A percentile compares a stretch with the other conserved stretches of the same genome.
These are phyloP conservation scores for Macropodus opercularis DNA, from an alignment of 2,797 vertebrate genomes.

Conservation along the genomic window DNA sequence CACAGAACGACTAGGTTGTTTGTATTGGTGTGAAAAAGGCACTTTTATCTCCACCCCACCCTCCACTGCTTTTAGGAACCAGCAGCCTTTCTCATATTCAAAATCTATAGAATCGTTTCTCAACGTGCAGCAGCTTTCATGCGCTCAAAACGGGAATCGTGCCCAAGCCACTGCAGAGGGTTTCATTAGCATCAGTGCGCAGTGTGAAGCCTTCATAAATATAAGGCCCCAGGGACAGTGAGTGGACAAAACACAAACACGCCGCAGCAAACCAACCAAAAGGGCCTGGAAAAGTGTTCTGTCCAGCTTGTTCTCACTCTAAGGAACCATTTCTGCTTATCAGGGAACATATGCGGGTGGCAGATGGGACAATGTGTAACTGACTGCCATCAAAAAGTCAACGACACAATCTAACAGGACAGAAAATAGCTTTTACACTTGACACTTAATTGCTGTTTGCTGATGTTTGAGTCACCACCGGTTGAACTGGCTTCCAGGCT, in stretches of 20 bases:
- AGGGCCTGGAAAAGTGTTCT: slow-evolving; percentile 24
- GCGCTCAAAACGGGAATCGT: not conserved
- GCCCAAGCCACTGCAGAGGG: not conserved
- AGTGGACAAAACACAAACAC: slow-evolving; percentile 29
- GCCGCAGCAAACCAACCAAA: slow-evolving; percentile 22
- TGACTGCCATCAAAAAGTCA: too few relatives aligned
- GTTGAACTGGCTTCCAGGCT: too few relatives aligned
- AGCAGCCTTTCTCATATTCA: not conserved
- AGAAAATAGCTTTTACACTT: not conserved
- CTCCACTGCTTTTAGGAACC: not conserved
- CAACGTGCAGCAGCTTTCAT: not conserved
- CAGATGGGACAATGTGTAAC: too few relatives aligned
- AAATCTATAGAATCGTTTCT: too few relatives aligned
- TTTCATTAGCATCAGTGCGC: slow-evolving; percentile 25
- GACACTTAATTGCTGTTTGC: not conserved
- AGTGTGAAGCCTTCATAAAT: slow-evolving; percentile 14
- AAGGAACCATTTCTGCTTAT: slow-evolving; percentile 13
- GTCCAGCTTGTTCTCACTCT: slow-evolving; percentile 5
- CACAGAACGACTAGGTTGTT: too few relatives aligned
- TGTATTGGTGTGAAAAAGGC: too few relatives aligned
- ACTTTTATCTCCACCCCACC: too few relatives aligned
- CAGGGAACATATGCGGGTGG: slow-evolving; percentile 9
- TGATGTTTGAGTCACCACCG: too few relatives aligned
- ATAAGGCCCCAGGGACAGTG: slow-evolving; percentile 12
- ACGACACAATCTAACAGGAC: not conserved